Evolutionary conservation across 1,140 invertebrate genomes (phyloP).

Genomic region (Lordiphosa clarofinis): DNA sequence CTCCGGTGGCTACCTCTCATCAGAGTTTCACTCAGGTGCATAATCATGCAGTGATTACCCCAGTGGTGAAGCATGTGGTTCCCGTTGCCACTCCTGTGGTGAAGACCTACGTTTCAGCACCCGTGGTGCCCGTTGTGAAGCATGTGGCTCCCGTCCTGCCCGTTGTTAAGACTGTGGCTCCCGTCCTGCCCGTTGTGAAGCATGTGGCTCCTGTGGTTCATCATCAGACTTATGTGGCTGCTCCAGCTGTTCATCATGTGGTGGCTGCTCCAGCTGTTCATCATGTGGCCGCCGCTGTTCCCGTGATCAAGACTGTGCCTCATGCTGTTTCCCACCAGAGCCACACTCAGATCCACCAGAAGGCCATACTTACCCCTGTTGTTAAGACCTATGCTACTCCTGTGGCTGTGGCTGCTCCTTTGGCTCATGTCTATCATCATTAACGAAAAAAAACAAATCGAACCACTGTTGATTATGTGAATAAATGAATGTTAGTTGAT

Average conservation of each 20-base stretch:
- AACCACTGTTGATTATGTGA: conserved; percentile 45
- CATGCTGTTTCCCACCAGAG: conserved; percentile 81
- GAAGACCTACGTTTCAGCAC: conserved; percentile 38
- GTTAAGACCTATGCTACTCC: conserved; percentile 54
- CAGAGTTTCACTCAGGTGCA: conserved; percentile 79
- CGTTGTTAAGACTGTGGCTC: too few species aligned
- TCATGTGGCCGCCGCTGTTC: conserved; percentile 44
- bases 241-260: conserved; percentile 33
- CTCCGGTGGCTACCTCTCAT: conserved; percentile 79
- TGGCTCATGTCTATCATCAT: conserved; percentile 60
- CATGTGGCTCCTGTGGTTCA: conserved; percentile 36
- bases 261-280: conserved; percentile 63
- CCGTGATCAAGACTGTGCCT: conserved; percentile 50
- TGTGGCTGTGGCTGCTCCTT: conserved; percentile 41
- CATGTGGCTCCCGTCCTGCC: conserved; percentile 21
- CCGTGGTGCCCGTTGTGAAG: conserved; percentile 52
- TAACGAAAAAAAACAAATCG: conserved; percentile 18
- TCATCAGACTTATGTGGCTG: conserved; percentile 39
- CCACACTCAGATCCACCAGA: conserved; percentile 74
- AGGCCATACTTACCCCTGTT: conserved; percentile 42
- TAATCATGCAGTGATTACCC: conserved; percentile 57
- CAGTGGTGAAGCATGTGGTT: conserved; percentile 52
- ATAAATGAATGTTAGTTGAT: conserved; percentile 40
- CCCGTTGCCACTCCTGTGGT: conserved; percentile 52
- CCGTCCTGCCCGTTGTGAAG: conserved; percentile 36